Percentiles rank a stretch among this genome's conserved stretches.
These are phyloP conservation scores for Carcinoscorpius rotundicauda DNA, from an alignment of 1,140 invertebrate species.

Conservation along the genomic window DNA sequence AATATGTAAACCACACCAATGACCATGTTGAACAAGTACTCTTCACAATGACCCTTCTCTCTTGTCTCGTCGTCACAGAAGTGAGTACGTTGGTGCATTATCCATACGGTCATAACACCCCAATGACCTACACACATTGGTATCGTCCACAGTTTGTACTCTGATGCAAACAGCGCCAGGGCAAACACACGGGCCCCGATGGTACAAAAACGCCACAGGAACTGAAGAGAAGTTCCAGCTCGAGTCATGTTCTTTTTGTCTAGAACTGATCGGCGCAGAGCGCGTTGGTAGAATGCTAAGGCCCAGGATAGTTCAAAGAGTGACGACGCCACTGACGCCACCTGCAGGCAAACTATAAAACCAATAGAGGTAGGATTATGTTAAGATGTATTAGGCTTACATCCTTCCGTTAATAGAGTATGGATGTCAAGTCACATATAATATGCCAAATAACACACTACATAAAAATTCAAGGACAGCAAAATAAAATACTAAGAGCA, in stretches of 20 bases:
- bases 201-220: constrained; percentile 34
- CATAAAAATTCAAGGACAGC: too few relatives aligned
- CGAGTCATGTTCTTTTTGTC: constrained; percentile 32
- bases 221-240: constrained; percentile 30
- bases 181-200: constrained; percentile 22
- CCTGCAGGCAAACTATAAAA: constrained; percentile 22
- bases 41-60: constrained; percentile 27
- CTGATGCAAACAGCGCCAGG: constrained; percentile 24
- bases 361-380: background rate
- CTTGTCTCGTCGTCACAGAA: constrained; percentile 31
- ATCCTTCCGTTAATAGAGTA: too few relatives aligned
- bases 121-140: constrained; percentile 35
- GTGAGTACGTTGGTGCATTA: constrained; percentile 35
- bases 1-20: constrained; percentile 39
- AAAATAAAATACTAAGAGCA: too few relatives aligned
- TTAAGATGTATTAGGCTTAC: too few relatives aligned
- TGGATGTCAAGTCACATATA: too few relatives aligned
- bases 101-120: constrained; percentile 38
- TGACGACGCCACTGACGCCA: constrained; percentile 21
- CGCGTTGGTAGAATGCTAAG: constrained; percentile 37
- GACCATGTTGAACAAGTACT: constrained; percentile 37
- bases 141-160: constrained; percentile 24
- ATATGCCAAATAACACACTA: too few relatives aligned
- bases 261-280: constrained; percentile 33
- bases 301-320: constrained; percentile 36